Evolutionary conservation across 1,140 invertebrate genomes (phyloP), one percentile per base, ranked within the genome.

Genomic region (Lutraria rhynchaena): DNA sequence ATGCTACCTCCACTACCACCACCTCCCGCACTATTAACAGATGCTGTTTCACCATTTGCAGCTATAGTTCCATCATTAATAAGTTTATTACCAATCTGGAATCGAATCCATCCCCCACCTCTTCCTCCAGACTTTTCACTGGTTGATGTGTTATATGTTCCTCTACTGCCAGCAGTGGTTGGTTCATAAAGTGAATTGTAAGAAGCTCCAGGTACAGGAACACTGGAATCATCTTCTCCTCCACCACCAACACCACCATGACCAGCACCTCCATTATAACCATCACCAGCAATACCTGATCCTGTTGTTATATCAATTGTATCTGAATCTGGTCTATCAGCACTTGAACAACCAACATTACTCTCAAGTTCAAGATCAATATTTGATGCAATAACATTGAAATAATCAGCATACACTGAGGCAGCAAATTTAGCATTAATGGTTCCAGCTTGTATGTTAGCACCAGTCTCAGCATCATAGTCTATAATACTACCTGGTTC

Each of bases 1-100:
- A 89, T 85, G 74, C 87, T 89, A 11, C 88, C 88, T 11, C 86
- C 88, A 74, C 88, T 89, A 7, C 88, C 88, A 13, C 86, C 87
- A 44, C 88, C 88, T 53, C 41, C 53, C 65, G 69, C 83, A 27
- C 37, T 27, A n/a, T 9, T 37, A 41, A 29, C 24, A 27, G 35
- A 37, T n/a, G 70, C 44, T 5, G 1, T 33, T 33, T 63, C 71
- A 11, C 87, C 88, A 83, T 85, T 86, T 2, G 85, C 88, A 37
- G 84, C 80, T 27, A 89, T 87, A 19, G 82, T 84, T 13, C 88
- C 88, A 76, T 89, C 88, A 76, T 85, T 86, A 31, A 87, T 83
- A 4, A 88, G 60, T 0, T 57, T 60, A 11, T 75, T 81, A 15
- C 86, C 87, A 31, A 87, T 67, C 41, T 82, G 83, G 17, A 89